These are phyloP conservation scores for Xylota segnis DNA, from an alignment of 2,888 invertebrate genomes.

Conservation along the genomic window DNA sequence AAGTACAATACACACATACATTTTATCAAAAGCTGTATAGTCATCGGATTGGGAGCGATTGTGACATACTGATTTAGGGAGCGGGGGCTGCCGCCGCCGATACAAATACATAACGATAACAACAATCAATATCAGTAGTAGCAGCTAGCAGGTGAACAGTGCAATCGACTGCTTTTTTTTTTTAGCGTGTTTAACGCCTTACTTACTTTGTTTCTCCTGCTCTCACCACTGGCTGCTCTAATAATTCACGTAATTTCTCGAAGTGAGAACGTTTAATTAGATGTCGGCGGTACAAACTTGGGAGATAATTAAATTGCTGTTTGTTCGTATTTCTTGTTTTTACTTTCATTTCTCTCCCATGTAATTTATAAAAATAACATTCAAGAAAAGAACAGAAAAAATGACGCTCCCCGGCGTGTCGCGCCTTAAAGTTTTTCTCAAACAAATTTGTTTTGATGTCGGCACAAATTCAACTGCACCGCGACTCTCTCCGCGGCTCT, in stretches of 20 bases:
- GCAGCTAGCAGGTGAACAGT: slow-evolving; percentile 59
- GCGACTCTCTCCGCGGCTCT: slow-evolving; percentile 27
- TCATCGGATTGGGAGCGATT: slow-evolving; percentile 58
- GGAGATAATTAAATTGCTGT: slow-evolving; percentile 45
- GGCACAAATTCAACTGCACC: slow-evolving; percentile 51
- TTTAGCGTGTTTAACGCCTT: slow-evolving; percentile 37
- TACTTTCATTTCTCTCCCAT: slow-evolving; percentile 18
- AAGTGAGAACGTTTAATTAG: slow-evolving; percentile 52
- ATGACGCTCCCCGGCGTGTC: slow-evolving; percentile 54
- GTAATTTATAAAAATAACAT: slow-evolving; percentile 58
- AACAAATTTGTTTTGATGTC: slow-evolving; percentile 65
- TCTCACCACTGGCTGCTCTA: slow-evolving; percentile 30
- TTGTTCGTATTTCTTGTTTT: slow-evolving; percentile 9
- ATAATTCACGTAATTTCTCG: slow-evolving; percentile 59
- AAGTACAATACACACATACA: slow-evolving; percentile 49
- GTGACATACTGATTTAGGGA: slow-evolving; percentile 60
- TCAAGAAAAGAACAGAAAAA: slow-evolving; percentile 25
- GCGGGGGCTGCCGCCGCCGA: slow-evolving; percentile 18
- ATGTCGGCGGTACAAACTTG: slow-evolving; percentile 35
- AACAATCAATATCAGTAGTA: slow-evolving; percentile 70
- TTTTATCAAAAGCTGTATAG: slow-evolving; percentile 61
- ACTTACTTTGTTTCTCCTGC: slow-evolving; percentile 13
- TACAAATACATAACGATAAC: slow-evolving; percentile 62
- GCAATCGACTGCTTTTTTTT: slow-evolving; percentile 32
- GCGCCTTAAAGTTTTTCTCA: slow-evolving; percentile 17